Base-by-base conservation (phyloP, 2,113 vertebrate species). In the Ciconia stormi region DNA sequence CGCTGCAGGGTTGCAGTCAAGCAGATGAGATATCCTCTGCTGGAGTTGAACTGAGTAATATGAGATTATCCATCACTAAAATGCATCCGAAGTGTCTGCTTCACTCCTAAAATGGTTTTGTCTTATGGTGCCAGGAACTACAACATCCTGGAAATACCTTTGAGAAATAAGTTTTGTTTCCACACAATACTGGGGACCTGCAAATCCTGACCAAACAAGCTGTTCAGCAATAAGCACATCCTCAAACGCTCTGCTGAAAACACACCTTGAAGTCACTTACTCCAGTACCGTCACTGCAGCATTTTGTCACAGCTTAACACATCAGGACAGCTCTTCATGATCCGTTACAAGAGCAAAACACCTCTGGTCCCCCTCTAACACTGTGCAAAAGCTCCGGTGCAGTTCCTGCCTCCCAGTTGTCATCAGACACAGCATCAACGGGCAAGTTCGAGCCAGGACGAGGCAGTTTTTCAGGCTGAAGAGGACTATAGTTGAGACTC, bases 341-440 rank as follows among this genome's bases (percentile, higher is more conserved):
- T 36, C 29, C 12, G 21, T 40, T 20, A 38, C 38, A n/a, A 26
- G 38, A 11, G 4, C 8, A 13, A 16, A 53, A 18, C 80, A 59
- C 0, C 62, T 40, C 61, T 5, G n/a, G 30, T 29, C 34, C 0
- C 20, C 58, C 6, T 25, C 13, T 34, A n/a, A 7, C 3, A 2
- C 1, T 0, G 8, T 4, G 7, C 3, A 20, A 59, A 18, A 18
- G 27, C 53, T 52, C 63, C 70, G 2, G 13, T 6, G 44, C 21
- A 7, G 10, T 6, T 6, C 30, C 65, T 70, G 38, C 44, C 44
- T 67, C 27, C 44, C 70, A 55, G 29, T 8, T 3, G 1, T 50
- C 10, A 9, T 8, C 73, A 8, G 38, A 38, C 38, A 38, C 38
- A 38, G 38, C 38, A 38, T 38, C 38, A 38, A 38, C 8, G 38